These are phyloP conservation scores for Danionella cerebrum DNA, from an alignment of 2,113 vertebrate species.

Conservation along the genomic window DNA sequence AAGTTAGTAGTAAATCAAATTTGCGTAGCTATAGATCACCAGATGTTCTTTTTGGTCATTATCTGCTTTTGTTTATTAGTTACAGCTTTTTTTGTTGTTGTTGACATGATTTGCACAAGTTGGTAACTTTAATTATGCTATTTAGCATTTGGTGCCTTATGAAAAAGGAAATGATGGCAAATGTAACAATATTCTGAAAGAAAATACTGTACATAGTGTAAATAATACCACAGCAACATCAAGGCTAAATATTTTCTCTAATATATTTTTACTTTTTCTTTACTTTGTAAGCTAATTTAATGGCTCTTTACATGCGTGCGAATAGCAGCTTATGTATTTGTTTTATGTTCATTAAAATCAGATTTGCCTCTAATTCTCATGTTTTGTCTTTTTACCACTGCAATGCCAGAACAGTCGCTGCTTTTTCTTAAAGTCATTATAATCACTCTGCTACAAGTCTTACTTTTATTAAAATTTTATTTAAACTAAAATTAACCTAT, in stretches of 20 bases:
- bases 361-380: slow-evolving; percentile 67
- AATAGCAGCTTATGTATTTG: slow-evolving; percentile 78
- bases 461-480: no score
- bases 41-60: no score
- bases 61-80: slow-evolving; percentile 15
- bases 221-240: slow-evolving; percentile 74
- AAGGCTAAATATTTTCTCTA: slow-evolving; percentile 87
- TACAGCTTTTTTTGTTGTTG: slow-evolving; percentile 34
- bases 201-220: slow-evolving; percentile 76
- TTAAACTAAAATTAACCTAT: no score
- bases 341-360: slow-evolving; percentile 85
- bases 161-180: slow-evolving; percentile 67
- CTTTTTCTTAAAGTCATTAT: no score
- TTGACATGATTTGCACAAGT: slow-evolving; percentile 66
- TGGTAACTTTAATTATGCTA: slow-evolving; percentile 66
- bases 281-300: slow-evolving; percentile 74
- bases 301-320: slow-evolving; percentile 76
- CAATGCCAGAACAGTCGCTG: no score
- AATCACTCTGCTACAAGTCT: no score
- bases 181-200: slow-evolving; percentile 66
- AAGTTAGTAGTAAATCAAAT: no score
- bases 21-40: no score
- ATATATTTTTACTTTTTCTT: slow-evolving; percentile 81
- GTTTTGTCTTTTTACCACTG: slow-evolving; percentile 3
- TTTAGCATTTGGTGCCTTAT: slow-evolving; percentile 83